Percentiles rank a stretch among this genome's conserved stretches.
Evolutionary conservation across 2,797 vertebrate genomes (phyloP).

Genomic region (Glyptemys insculpta): DNA sequence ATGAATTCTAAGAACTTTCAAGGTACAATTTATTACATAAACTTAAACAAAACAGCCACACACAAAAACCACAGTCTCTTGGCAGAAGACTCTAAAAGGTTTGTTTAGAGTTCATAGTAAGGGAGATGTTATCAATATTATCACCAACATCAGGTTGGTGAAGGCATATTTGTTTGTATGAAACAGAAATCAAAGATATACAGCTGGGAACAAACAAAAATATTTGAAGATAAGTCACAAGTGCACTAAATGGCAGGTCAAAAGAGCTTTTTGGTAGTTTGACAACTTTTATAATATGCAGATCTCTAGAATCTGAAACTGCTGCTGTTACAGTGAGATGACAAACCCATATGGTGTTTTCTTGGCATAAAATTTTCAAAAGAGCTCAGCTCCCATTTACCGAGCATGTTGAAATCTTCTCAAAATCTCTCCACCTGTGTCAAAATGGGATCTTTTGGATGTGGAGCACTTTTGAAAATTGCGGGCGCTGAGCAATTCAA

Average conservation of each 20-base stretch:
- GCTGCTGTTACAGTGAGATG: background rate
- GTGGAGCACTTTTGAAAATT: background rate
- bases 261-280: background rate
- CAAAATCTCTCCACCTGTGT: background rate
- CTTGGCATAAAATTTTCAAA: background rate
- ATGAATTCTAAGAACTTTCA: background rate
- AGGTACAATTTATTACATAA: background rate
- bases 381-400: rapidly evolving
- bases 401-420: background rate
- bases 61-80: background rate
- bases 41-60: slow-evolving; percentile 8
- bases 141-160: background rate
- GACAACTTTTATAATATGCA: background rate
- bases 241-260: background rate
- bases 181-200: background rate
- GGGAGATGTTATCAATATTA: background rate
- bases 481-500: background rate
- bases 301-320: background rate
- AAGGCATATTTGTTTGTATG: background rate
- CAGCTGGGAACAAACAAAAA: background rate
- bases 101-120: background rate
- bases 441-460: background rate
- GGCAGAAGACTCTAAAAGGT: background rate
- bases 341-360: background rate
- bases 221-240: background rate